phyloP scores from a whole-genome alignment of 2,113 vertebrate genomes.

The Callospermophilus lateralis region DNA sequence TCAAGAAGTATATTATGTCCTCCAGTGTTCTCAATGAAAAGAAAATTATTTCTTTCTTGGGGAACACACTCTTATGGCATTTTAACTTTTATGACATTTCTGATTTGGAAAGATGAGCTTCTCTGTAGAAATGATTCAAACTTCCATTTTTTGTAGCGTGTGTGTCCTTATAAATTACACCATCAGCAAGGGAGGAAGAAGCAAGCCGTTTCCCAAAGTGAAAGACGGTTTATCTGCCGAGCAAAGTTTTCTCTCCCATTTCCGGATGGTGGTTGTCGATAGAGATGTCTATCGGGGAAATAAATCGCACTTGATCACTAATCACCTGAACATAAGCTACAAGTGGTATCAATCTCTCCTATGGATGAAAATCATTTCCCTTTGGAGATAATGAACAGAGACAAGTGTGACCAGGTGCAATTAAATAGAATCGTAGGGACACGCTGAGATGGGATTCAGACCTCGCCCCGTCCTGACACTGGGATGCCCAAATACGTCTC shows the following conservation, averaged over 20 bases:
- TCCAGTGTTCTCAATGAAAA: slow-evolving; percentile 80
- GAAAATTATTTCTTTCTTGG: slow-evolving; percentile 83
- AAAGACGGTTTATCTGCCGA: not conserved
- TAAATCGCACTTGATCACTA: slow-evolving; percentile 49
- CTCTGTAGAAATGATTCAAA: slow-evolving; percentile 71
- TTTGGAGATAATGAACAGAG: slow-evolving; percentile 81
- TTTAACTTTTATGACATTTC: slow-evolving; percentile 83
- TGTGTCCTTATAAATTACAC: slow-evolving; percentile 54
- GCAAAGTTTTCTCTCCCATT: slow-evolving; percentile 43
- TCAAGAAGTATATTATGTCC: slow-evolving; percentile 74
- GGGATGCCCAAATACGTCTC: slow-evolving; percentile 36
- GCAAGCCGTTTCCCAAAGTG: not conserved
- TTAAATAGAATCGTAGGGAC: slow-evolving; percentile 73
- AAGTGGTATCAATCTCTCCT: slow-evolving; percentile 65
- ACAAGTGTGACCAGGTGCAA: slow-evolving; percentile 74
- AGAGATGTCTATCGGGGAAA: not conserved
- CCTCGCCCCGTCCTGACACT: not conserved
- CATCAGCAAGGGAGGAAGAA: not conserved
- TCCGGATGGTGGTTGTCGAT: not conserved
- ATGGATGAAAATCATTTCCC: slow-evolving; percentile 52
- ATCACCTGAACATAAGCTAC: slow-evolving; percentile 66
- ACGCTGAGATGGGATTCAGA: slow-evolving; percentile 54
- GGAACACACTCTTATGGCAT: slow-evolving; percentile 77
- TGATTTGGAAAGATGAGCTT: slow-evolving; percentile 81
- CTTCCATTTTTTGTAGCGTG: slow-evolving; percentile 36